These are phyloP conservation scores for Plecturocebus donacophilus DNA, from an alignment of 2,113 vertebrate genomes.

Conservation along the genomic window DNA sequence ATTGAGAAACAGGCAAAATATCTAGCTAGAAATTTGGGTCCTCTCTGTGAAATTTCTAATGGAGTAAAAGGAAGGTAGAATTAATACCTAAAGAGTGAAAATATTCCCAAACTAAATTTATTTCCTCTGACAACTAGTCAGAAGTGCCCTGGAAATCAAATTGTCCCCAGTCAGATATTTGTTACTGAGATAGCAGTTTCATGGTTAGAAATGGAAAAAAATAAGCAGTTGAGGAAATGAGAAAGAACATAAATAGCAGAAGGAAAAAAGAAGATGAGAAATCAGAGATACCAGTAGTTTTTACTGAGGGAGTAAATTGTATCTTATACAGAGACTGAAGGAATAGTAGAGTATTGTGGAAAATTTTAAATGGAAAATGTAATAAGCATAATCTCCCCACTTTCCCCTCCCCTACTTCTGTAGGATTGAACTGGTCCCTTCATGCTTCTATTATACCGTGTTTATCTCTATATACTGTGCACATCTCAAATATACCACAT, in stretches of 20 bases:
- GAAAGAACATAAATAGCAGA: background rate
- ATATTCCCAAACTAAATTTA: background rate
- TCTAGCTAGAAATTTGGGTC: background rate
- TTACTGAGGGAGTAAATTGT: background rate
- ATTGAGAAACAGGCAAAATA: slow-evolving; percentile 23
- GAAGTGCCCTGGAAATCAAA: background rate
- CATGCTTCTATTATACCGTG: background rate
- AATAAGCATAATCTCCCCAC: background rate
- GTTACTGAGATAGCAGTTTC: background rate
- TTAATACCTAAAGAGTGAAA: background rate
- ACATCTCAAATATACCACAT: background rate
- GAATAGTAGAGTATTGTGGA: background rate
- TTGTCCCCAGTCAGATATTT: background rate
- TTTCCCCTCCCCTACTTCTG: background rate
- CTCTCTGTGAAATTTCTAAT: background rate
- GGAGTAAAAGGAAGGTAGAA: background rate
- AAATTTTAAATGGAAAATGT: background rate
- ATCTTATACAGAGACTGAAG: background rate
- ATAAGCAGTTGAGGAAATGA: background rate
- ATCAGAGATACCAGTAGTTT: background rate
- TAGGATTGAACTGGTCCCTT: background rate
- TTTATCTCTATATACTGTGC: background rate
- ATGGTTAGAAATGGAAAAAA: slow-evolving; percentile 25
- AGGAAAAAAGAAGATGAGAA: background rate
- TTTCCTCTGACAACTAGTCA: slow-evolving; percentile 3